Conservation (phyloP, 1,140 invertebrate species). For the Drosophila busckii region DNA sequence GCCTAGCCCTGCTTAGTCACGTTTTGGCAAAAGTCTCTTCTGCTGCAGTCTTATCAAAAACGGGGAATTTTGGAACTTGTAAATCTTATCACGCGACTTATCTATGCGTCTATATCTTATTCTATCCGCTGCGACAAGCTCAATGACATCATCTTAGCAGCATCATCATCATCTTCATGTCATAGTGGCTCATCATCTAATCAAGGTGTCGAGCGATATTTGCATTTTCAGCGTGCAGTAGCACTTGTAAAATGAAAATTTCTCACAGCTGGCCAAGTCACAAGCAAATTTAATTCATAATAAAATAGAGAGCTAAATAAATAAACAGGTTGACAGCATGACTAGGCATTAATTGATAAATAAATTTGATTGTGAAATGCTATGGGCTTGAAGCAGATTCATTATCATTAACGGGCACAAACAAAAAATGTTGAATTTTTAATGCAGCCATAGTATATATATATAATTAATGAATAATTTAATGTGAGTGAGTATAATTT, state of each 20-base stretch:
- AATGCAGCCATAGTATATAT: neutral
- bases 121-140: no score
- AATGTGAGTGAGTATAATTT: conserved; percentile 35
- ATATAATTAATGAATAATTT: conserved; percentile 1
- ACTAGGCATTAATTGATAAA: conserved; percentile 2
- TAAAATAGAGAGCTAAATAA: no score
- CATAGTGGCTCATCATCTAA: no score
- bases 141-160: no score
- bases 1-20: no score
- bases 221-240: no score
- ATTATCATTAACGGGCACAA: conserved; percentile 13
- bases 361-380: conserved; percentile 13
- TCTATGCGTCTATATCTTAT: neutral
- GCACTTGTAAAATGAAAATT: neutral
- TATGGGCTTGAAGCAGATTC: conserved; percentile 3
- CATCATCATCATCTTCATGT: no score
- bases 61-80: neutral
- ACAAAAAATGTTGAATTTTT: conserved; percentile 15
- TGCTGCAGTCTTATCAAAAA: conserved; percentile 33
- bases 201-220: no score
- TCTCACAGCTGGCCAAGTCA: neutral
- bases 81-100: no score
- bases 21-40: conserved; percentile 4
- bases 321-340: conserved; percentile 9
- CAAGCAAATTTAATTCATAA: conserved; percentile 13